These are phyloP conservation scores for Dreissena polymorpha DNA, from an alignment of 1,140 invertebrate species.

Conservation along the genomic window DNA sequence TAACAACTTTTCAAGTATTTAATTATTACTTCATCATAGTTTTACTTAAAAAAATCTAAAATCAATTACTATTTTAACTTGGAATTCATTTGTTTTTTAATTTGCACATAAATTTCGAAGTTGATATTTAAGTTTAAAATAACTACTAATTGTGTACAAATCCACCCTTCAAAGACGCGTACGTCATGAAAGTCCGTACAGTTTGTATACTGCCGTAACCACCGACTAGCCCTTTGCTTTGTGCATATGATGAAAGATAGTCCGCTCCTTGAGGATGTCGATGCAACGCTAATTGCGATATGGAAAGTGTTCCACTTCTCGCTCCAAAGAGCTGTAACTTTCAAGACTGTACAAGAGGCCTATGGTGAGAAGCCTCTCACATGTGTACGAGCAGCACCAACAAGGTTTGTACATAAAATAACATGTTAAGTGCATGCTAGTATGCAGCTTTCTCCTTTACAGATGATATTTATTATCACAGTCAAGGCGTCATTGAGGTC, in stretches of 20 bases:
- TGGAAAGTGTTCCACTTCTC: slow-evolving; percentile 15
- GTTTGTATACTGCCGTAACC: slow-evolving; percentile 6
- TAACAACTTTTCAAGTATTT: no score
- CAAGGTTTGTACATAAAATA: slow-evolving; percentile 19
- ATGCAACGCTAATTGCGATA: background rate
- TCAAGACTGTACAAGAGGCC: slow-evolving; percentile 2
- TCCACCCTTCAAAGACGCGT: no score
- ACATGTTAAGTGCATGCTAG: no score
- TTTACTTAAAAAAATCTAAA: no score
- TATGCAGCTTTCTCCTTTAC: no score
- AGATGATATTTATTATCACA: no score
- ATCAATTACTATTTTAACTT: no score
- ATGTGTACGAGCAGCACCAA: slow-evolving; percentile 7
- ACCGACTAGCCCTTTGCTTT: slow-evolving; percentile 10
- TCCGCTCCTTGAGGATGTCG: background rate
- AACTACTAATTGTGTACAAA: no score
- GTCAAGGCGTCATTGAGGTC: background rate
- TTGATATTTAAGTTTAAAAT: no score
- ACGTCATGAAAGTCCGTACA: background rate
- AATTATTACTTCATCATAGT: no score
- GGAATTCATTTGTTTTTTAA: no score
- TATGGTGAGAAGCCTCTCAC: slow-evolving; percentile 14
- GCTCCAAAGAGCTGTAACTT: background rate
- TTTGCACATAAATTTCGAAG: no score
- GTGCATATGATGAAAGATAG: slow-evolving; percentile 14